Base-by-base conservation (phyloP, 2,888 invertebrate genomes). In the Epistrophe grossulariae region DNA sequence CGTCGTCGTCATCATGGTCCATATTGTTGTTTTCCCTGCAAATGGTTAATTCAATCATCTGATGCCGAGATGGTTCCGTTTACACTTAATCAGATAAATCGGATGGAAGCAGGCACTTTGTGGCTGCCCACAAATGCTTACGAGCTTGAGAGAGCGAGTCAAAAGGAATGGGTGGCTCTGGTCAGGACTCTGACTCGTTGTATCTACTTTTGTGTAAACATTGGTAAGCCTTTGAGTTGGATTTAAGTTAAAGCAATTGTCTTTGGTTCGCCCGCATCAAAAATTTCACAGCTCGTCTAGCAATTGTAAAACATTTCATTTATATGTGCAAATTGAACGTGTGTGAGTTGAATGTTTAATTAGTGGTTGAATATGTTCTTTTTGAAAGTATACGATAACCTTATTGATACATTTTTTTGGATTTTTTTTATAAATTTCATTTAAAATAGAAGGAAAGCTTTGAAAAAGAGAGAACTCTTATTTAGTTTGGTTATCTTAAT, bases 21-120 rank as follows among this genome's bases (percentile, higher is more conserved):
- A 76, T 85, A 74, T 83, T 81, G 88, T 88, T 89, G 88, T 88
- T 89, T 81, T 88, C 82, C 80, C 81, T 88, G 79, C 87, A 91
- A 91, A 91, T 91, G 91, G 89, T 91, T 91, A 91, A 91, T 91
- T 91, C 91, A 91, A 91, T 91, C 91, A 91, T 90, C 90, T 89
- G 87, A 87, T 83, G 87, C 87, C 79, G 87, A 87, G 87, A 87
- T 87, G 87, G 88, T 89, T 89, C 89, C 89, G 89, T 89, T 89
- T 89, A 88, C 88, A 89, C 89, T 89, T 89, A 89, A 89, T 89
- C 89, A 89, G 89, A 89, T 89, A 89, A 88, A 88, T 88, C 88
- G 79, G 88, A 88, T 88, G 88, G 84, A 84, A 88, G 89, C 89
- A 89, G 88, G 89, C 89, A 88, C 89, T 89, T 89, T 89, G 89